These are phyloP conservation scores for Acanthisitta chloris DNA, from an alignment of 2,113 vertebrate species.

Conservation along the genomic window DNA sequence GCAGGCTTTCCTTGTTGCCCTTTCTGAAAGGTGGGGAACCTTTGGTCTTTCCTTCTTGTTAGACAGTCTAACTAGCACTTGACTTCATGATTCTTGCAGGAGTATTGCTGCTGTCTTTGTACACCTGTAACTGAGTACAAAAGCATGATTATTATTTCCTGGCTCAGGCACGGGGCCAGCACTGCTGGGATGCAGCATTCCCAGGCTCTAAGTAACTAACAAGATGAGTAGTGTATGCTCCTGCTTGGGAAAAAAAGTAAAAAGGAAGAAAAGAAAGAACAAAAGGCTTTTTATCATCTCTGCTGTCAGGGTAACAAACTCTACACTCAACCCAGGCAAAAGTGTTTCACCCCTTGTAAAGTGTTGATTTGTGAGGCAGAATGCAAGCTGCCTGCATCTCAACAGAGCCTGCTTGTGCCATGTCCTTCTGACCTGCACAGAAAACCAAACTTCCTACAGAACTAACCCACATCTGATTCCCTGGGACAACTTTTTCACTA, in stretches of 20 bases:
- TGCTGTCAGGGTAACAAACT: neutral
- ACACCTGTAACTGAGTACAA: neutral
- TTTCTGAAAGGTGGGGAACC: neutral
- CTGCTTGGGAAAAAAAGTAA: neutral
- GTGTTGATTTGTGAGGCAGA: neutral
- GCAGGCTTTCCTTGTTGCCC: neutral
- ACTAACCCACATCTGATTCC: neutral
- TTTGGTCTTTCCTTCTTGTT: neutral
- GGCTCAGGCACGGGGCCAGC: neutral
- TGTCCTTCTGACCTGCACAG: neutral
- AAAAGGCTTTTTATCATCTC: neutral
- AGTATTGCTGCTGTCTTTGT: neutral
- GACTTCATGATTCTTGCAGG: neutral
- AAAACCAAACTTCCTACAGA: neutral
- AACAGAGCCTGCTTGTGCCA: neutral
- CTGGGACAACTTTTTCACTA: neutral
- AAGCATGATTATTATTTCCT: neutral
- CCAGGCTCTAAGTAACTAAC: neutral
- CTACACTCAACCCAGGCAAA: neutral
- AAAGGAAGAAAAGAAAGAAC: neutral
- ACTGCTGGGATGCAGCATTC: neutral
- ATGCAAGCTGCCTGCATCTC: neutral
- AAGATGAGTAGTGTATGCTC: neutral
- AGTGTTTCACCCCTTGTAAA: neutral
- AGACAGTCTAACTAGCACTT: neutral